Evolutionary conservation across 1,140 invertebrate genomes (phyloP).

Genomic region (Chrysomallon squamiferum): DNA sequence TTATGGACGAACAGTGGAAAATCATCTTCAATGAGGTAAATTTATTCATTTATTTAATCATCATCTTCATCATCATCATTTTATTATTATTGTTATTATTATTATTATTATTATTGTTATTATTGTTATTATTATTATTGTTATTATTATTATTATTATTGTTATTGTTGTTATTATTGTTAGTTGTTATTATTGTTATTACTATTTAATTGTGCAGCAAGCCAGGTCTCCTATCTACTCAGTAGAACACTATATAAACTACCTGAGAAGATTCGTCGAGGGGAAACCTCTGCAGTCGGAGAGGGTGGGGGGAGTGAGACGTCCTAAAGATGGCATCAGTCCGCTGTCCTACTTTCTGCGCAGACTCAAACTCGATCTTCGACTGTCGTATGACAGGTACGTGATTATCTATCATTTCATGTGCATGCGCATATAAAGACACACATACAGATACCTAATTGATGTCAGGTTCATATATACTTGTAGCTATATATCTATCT

Average conservation of each 20-base stretch:
- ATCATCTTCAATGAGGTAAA: conserved; percentile 33
- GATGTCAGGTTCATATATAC: too few species aligned
- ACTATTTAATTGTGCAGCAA: conserved; percentile 31
- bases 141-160: too few species aligned
- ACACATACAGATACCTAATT: too few species aligned
- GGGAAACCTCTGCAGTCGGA: background rate
- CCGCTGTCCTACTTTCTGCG: conserved; percentile 82
- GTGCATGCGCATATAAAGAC: too few species aligned
- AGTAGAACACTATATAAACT: conserved; percentile 41
- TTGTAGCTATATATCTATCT: too few species aligned
- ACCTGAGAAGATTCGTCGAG: conserved; percentile 34
- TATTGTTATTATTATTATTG: too few species aligned
- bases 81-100: too few species aligned
- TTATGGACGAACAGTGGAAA: conserved; percentile 37
- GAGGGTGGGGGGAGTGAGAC: background rate
- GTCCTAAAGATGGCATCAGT: conserved; percentile 69
- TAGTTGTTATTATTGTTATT: too few species aligned
- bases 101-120: too few species aligned
- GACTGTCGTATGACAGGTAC: conserved; percentile 86
- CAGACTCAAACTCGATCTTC: conserved; percentile 83
- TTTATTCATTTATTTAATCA: conserved; percentile 26
- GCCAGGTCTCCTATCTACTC: conserved; percentile 42
- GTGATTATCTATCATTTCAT: too few species aligned
- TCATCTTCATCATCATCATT: background rate
- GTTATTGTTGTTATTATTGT: too few species aligned